Base-by-base conservation (phyloP, 2,113 vertebrate species). In the Rynchops niger region DNA sequence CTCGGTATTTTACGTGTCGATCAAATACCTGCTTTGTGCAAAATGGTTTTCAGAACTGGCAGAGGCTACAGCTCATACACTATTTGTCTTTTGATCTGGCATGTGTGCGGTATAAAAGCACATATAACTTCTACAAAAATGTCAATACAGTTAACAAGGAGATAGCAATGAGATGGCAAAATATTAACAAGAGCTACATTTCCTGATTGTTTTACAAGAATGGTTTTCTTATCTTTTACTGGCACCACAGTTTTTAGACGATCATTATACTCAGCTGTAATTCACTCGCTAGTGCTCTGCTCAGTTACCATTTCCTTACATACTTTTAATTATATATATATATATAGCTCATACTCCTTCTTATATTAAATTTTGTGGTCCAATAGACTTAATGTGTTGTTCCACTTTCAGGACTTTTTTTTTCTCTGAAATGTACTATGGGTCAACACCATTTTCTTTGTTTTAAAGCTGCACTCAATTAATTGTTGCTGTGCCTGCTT, bases 311-410 rank as follows among this genome's bases (percentile, higher is more conserved):
- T 95, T 96, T 94, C 67, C 89, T 90, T 82, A 77, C 72, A 71
- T 91, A 74, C 61, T 97, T 87, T 90, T 97, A 96, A 96, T 96
- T 97, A 58, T 89, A 89, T n/a, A n/a, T n/a, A 40, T 58, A 67
- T 84, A 94, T 81, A 84, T 49, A 70, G 18, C 45, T 91, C 34
- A 92, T 95, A 96, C 62, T 95, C 86, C 91, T 96, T 92, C 94
- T 96, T 96, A 96, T 95, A 98, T 97, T 98, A 97, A 96, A 97
- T 98, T 96, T 97, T 98, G 91, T 53, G 42, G 93, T 98, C 67
- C 82, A 97, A 80, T 90, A 97, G 92, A 95, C 74, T 98, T 97
- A 98, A 97, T 98, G 97, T 96, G 66, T 94, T 97, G 76, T 93
- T 97, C 55, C 96, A 95, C 95, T 98, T 98, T 98, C 62, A 42